Evolutionary conservation across 2,888 invertebrate species (phyloP).

Genomic region (Petrolisthes cinctipes): DNA sequence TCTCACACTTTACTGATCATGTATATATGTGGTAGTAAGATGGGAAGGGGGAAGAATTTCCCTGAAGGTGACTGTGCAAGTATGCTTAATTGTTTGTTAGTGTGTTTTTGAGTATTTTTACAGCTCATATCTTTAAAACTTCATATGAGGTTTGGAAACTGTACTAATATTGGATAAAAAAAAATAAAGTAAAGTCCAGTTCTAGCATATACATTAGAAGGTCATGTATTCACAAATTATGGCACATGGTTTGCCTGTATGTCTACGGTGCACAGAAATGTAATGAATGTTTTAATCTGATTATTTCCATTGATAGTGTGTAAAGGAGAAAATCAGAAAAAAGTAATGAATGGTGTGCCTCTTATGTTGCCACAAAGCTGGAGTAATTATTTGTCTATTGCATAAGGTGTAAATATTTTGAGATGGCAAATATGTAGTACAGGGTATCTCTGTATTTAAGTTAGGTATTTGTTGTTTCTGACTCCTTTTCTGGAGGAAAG

Average conservation of each 20-base stretch:
- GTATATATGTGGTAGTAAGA: background rate
- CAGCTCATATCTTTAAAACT: conserved; percentile 2
- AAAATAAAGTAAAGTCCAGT: too few species aligned
- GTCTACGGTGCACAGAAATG: too few species aligned
- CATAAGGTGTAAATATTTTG: background rate
- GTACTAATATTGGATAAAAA: too few species aligned
- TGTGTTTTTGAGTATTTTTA: conserved; percentile 12
- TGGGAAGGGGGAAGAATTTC: background rate
- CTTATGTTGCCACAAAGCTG: background rate
- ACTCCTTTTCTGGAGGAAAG: too few species aligned
- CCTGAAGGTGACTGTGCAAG: background rate
- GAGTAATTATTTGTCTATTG: background rate
- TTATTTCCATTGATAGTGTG: too few species aligned
- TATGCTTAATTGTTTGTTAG: conserved; percentile 7
- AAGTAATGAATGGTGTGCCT: background rate
- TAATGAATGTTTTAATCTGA: too few species aligned
- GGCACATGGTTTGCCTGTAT: too few species aligned
- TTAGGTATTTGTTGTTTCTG: background rate
- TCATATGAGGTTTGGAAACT: background rate
- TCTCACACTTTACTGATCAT: background rate
- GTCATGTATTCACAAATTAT: too few species aligned
- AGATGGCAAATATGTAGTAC: background rate
- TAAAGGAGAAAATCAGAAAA: background rate
- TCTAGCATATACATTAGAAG: too few species aligned
- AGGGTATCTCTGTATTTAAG: background rate